Evolutionary conservation across 30 jellyfish, hydroid and myxozoan species (phyloP), one percentile per base, ranked within the genome.

Genomic region (Aurelia sp.): DNA sequence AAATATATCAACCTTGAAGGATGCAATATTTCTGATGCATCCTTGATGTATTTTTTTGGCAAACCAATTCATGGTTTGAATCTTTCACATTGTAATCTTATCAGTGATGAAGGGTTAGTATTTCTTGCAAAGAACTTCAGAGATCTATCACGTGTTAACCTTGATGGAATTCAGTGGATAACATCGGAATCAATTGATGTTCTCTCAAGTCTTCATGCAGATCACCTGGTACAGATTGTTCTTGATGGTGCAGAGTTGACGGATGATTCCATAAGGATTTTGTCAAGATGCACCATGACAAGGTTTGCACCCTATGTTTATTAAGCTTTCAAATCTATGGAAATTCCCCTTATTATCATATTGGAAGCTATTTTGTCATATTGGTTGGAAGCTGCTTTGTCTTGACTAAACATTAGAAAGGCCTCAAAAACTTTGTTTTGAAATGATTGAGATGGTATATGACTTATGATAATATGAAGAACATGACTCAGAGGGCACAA

Each of bases 161-260:
- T 92, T 73, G 98, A 92, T 81, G 98, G 98, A 19, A 78, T 92
- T 4, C 98, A 86, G 68, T 92, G 98, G 98, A 81, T 92, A 16
- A 84, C 97, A 16, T 87, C 74, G 7, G 83, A 35, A 22, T 73
- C 93, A 66, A 50, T 92, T 74, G 86, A 92, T 48, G 71, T 86
- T 65, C 89, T 92, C 3, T 88, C 82, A 13, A 79, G 62, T 19
- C 41, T 65, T 22, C 96, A 86, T 74, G 33, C 37, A 4, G 44
- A 60, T 10, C 64, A 86, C 19, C 83, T 92, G 71, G 66, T 65
- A 67, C 86, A 92, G 30, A 59, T 92, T 40, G 58, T 72, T 17
- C 89, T 92, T 62, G 98, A 92, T 92, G 98, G 98, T 10, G 98
- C 89, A 40, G 93, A 92, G 17, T 44, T 92, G 63, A 65, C 64